Evolutionary conservation across 2,888 invertebrate species (phyloP), one percentile per base, ranked within the genome.

Genomic region (Limnephilus lunatus): DNA sequence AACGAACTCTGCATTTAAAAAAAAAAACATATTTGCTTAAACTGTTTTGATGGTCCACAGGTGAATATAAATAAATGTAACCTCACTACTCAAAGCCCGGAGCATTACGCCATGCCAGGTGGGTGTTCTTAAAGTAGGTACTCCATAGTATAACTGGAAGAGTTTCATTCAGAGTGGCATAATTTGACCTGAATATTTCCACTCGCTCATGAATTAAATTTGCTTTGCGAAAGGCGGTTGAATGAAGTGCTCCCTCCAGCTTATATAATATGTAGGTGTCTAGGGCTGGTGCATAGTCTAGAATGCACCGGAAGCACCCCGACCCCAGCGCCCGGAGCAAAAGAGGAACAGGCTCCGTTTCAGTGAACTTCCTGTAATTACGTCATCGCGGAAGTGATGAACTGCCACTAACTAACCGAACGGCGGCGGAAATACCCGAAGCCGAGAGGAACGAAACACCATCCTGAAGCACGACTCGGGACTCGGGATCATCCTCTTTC

Each of bases 301-400:
- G 68, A 68, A 68, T 68, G 68, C 68, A 68, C 68, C 68, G 25
- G 25, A 25, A 68, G 25, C 68, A 25, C 68, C 68, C 19, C 68
- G 68, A 19, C 53, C 25, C 53, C 53, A 19, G 68, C 68, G 68
- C 80, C 80, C 80, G 88, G 68, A 39, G 88, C 68, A 81, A 68
- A 68, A 68, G 68, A 68, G 68, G 68, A 80, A 87, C 48, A 48
- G 87, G 39, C 32, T 89, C 81, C 35, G 32, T 89, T 89, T 80
- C 88, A 68, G 35, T 82, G 82, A 88, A 92, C 90, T 92, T 90
- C 90, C 87, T 85, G 92, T 90, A 92, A 92, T 92, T 92, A 90
- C 90, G 88, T 90, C 90, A 80, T 81, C 90, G 90, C 90, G 86
- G 90, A 92, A 92, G 81, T 68, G 88, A 89, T 89, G 81, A 89